Conservation (phyloP, 2,888 invertebrate species). For the Pachydiplax longipennis region DNA sequence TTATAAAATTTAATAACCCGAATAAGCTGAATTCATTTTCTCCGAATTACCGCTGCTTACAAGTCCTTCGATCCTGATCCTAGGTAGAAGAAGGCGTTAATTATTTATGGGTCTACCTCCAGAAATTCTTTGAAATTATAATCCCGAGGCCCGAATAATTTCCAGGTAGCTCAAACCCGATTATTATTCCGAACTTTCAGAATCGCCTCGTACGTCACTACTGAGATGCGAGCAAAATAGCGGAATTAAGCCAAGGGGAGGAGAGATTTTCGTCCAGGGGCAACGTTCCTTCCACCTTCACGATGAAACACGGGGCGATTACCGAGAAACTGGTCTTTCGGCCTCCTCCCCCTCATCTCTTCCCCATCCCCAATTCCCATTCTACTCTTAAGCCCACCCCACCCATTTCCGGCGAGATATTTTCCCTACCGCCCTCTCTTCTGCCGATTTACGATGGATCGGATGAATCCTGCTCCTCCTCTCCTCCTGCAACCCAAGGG, state of each 20-base stretch:
- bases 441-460: neutral
- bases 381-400: neutral
- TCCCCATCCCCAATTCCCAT: neutral
- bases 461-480: neutral
- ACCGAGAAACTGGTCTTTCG: slow-evolving; percentile 8
- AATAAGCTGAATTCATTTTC: too few relatives aligned
- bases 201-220: neutral
- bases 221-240: slow-evolving; percentile 49
- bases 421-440: neutral
- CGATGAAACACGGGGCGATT: slow-evolving; percentile 53
- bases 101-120: too few relatives aligned
- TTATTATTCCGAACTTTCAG: neutral
- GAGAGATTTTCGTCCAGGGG: slow-evolving; percentile 54
- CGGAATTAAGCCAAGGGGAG: slow-evolving; percentile 55
- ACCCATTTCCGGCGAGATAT: neutral
- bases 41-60: too few relatives aligned
- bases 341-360: neutral
- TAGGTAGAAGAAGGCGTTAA: too few relatives aligned
- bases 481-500: neutral
- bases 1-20: too few relatives aligned
- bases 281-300: slow-evolving; percentile 56
- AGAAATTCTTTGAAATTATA: too few relatives aligned
- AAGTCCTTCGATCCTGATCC: too few relatives aligned
- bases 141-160: neutral
- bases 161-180: neutral